Conservation (phyloP, 2,113 vertebrate species). For the Malurus cyaneus region DNA sequence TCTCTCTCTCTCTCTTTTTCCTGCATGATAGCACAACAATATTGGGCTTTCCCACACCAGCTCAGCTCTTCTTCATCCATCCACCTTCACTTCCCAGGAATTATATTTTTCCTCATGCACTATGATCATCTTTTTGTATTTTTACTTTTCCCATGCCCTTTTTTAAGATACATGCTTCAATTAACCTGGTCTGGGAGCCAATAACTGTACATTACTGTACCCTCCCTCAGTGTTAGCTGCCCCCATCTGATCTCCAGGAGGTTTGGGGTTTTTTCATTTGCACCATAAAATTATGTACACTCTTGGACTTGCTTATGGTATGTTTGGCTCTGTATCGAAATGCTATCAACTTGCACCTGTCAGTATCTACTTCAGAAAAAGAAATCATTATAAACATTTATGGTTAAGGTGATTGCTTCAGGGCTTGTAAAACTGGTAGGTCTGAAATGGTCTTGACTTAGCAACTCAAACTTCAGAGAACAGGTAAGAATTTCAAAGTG, state of each 20-base stretch:
- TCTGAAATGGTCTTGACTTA: not conserved
- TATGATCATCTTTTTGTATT: not conserved
- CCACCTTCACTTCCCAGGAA: not conserved
- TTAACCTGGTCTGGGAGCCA: not conserved
- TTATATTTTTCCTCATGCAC: not conserved
- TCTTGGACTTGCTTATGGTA: not conserved
- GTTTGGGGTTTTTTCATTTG: not conserved
- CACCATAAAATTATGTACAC: not conserved
- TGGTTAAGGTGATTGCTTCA: not conserved
- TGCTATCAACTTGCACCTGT: not conserved
- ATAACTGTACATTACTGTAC: not conserved
- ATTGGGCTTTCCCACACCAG: not conserved
- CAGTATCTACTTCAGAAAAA: not conserved
- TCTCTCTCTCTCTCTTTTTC: not conserved
- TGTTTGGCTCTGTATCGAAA: not conserved
- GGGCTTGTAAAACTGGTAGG: not conserved
- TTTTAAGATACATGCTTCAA: not conserved
- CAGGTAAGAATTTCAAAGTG: not conserved
- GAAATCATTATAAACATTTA: not conserved
- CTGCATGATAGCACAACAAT: not conserved
- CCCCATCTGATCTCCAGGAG: not conserved
- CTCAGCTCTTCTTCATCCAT: not conserved
- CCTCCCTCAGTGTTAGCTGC: not conserved
- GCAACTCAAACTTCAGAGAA: not conserved
- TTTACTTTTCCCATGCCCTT: not conserved